Conservation (phyloP, 1,140 invertebrate species). For the Fopius arisanus region DNA sequence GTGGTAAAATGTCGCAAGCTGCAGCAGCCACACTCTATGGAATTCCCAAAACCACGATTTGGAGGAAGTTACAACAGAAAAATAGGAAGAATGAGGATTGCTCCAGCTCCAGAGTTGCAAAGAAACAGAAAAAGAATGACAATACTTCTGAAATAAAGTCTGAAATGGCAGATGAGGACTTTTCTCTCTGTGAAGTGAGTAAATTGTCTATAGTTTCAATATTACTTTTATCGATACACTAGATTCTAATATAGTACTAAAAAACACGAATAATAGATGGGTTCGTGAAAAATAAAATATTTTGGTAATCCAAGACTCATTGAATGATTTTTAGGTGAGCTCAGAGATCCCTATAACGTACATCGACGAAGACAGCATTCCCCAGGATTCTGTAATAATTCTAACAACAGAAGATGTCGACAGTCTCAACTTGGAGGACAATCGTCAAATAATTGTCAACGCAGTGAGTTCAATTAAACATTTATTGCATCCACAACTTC, state of each 20-base stretch:
- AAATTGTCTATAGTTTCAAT: neutral
- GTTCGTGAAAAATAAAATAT: too few relatives aligned
- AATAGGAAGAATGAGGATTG: slow-evolving; percentile 29
- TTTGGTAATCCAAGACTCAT: too few relatives aligned
- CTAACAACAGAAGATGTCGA: slow-evolving; percentile 56
- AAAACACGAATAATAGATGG: too few relatives aligned
- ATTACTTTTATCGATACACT: too few relatives aligned
- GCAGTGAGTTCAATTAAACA: slow-evolving; percentile 38
- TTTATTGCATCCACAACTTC: neutral
- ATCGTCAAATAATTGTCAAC: slow-evolving; percentile 55
- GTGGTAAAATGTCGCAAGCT: slow-evolving; percentile 69
- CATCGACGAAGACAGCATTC: slow-evolving; percentile 56
- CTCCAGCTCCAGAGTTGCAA: neutral
- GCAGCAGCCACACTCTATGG: slow-evolving; percentile 66
- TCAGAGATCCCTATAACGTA: slow-evolving; percentile 61
- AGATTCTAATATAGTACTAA: too few relatives aligned
- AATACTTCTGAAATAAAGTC: neutral
- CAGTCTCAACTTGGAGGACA: slow-evolving; percentile 51
- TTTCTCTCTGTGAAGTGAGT: slow-evolving; percentile 50
- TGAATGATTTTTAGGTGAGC: slow-evolving; percentile 34
- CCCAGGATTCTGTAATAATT: slow-evolving; percentile 59
- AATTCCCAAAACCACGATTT: slow-evolving; percentile 71
- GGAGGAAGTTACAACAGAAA: slow-evolving; percentile 66
- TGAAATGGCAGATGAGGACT: slow-evolving; percentile 36
- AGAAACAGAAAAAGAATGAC: slow-evolving; percentile 11